Conservation (phyloP, 2,113 vertebrate genomes). For the Peucedramus taeniatus region DNA sequence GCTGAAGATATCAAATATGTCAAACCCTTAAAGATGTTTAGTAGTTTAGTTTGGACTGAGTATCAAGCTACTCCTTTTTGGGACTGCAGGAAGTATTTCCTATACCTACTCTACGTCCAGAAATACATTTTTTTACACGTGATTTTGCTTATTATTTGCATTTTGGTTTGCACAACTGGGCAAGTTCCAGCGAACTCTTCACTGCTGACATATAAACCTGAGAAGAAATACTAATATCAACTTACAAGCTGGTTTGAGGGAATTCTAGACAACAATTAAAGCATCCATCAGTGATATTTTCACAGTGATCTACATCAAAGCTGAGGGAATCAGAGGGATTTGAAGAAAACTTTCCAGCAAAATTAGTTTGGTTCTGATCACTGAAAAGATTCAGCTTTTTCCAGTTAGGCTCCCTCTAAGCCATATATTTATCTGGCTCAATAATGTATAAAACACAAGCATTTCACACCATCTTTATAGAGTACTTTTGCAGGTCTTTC, state of each 20-base stretch:
- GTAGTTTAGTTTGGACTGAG: neutral
- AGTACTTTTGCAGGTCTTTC: neutral
- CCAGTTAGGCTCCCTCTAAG: neutral
- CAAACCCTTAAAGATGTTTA: neutral
- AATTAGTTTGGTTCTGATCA: neutral
- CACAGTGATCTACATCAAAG: neutral
- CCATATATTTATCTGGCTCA: neutral
- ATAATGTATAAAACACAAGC: neutral
- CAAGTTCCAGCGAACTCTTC: neutral
- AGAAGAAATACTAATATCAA: neutral
- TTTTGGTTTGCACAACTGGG: neutral
- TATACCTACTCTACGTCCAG: neutral
- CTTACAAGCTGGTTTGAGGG: neutral
- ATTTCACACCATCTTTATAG: neutral
- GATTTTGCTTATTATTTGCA: neutral
- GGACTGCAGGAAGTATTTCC: neutral
- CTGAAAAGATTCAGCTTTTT: neutral
- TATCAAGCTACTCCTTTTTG: neutral
- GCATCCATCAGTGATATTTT: neutral
- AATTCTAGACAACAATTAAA: neutral
- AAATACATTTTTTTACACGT: neutral
- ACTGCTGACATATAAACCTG: neutral
- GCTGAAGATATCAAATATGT: neutral
- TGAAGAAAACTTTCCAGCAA: neutral
- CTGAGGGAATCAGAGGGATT: neutral